phyloP scores from a whole-genome alignment of 2,888 invertebrate genomes.

The Cataglyphis albicans region DNA sequence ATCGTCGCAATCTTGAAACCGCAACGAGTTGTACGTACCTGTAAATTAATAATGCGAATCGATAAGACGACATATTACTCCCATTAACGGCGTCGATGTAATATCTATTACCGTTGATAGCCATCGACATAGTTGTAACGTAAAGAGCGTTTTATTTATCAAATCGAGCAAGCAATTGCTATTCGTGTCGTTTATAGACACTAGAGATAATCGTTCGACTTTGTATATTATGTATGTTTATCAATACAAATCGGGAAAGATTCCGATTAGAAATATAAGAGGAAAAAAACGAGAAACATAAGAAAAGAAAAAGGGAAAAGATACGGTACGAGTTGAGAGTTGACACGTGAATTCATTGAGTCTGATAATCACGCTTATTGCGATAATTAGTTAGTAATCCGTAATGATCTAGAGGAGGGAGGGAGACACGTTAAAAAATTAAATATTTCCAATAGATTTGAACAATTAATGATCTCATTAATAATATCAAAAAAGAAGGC shows the following conservation, averaged over 20 bases:
- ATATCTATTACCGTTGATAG: conserved; percentile 35
- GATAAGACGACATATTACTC: conserved; percentile 41
- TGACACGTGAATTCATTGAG: too few species aligned
- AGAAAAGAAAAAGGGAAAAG: not conserved
- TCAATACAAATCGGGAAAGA: not conserved
- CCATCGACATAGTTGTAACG: conserved; percentile 30
- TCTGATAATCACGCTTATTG: too few species aligned
- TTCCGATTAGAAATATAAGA: not conserved
- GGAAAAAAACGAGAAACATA: not conserved
- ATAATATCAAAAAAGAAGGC: not conserved
- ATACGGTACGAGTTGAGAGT: too few species aligned
- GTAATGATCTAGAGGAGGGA: not conserved
- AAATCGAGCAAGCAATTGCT: conserved; percentile 25
- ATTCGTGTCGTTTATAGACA: not conserved
- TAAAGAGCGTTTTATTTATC: conserved; percentile 36
- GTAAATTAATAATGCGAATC: conserved; percentile 49
- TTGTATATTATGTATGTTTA: not conserved
- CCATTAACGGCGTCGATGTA: conserved; percentile 9
- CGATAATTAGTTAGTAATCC: too few species aligned
- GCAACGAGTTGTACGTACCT: conserved; percentile 8
- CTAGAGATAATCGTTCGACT: not conserved
- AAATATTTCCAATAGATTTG: not conserved
- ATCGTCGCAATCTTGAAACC: conserved; percentile 13
- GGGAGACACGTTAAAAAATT: not conserved
- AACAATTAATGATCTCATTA: not conserved